A percentile compares a stretch with the other conserved stretches of the same genome.
Conservation (phyloP, 2,113 vertebrate genomes). For the Amphiprion ocellaris region DNA sequence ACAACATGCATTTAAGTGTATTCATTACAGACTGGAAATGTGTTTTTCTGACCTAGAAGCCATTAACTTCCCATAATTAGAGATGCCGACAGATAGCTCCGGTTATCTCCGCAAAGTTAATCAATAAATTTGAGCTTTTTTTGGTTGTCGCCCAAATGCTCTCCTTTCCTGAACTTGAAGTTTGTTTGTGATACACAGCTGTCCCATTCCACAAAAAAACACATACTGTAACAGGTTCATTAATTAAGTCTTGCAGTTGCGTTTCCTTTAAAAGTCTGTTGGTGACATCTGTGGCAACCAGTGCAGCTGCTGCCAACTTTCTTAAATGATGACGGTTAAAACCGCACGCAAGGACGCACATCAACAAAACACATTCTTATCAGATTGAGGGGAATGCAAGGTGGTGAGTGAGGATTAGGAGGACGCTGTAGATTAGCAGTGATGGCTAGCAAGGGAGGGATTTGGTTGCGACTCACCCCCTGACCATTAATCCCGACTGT, state of each 20-base stretch:
- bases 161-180: background rate
- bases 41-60: constrained; percentile 26
- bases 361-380: constrained; percentile 26
- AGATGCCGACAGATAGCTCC: constrained; percentile 12
- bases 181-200: background rate
- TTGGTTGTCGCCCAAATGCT: background rate
- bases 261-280: background rate
- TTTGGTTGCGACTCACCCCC: constrained; percentile 65
- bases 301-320: background rate
- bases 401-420: constrained; percentile 54
- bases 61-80: constrained; percentile 38
- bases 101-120: constrained; percentile 12
- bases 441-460: constrained; percentile 56
- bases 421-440: constrained; percentile 65
- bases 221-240: background rate
- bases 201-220: background rate
- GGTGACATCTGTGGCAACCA: background rate
- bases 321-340: constrained; percentile 1
- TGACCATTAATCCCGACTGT: constrained; percentile 77
- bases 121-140: background rate
- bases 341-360: constrained; percentile 8
- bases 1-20: constrained; percentile 40
- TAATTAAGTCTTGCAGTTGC: background rate
- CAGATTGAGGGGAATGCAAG: constrained; percentile 31
- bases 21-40: constrained; percentile 52